Conservation (phyloP, 2,797 vertebrate species). For the Eurystomus glaucurus region DNA sequence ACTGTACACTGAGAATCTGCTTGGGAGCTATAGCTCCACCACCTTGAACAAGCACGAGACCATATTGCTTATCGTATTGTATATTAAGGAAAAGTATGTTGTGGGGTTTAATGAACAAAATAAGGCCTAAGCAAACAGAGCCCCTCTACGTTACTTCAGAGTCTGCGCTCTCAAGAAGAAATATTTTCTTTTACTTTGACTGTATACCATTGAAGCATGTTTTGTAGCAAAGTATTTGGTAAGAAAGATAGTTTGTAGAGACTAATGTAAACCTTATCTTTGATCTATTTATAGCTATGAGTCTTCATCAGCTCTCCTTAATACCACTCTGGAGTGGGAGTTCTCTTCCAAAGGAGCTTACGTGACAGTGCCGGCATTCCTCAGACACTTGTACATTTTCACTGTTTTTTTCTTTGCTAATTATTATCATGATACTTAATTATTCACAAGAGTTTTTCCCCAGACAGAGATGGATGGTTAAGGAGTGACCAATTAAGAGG, state of each 20-base stretch:
- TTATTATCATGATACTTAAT: not conserved
- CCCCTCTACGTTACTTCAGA: not conserved
- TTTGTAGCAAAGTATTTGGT: not conserved
- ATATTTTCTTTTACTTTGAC: not conserved
- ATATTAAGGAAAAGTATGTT: not conserved
- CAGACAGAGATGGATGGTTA: not conserved
- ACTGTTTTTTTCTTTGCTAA: not conserved
- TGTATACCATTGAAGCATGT: not conserved
- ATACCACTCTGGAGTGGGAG: not conserved
- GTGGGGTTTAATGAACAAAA: not conserved
- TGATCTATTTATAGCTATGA: conserved; percentile 30
- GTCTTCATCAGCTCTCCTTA: conserved; percentile 62
- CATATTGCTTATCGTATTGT: accelerated
- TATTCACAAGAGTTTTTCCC: not conserved
- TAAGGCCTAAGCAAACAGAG: not conserved
- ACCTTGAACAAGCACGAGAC: not conserved
- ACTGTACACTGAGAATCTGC: accelerated
- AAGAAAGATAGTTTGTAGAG: not conserved
- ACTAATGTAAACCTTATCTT: conserved; percentile 4
- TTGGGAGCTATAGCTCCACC: not conserved
- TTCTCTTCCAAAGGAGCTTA: conserved; percentile 60
- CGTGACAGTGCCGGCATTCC: not conserved
- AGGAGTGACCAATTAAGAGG: not conserved
- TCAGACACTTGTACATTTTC: not conserved
- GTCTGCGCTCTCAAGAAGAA: not conserved